These are phyloP conservation scores for Euzophera pinguis DNA, from an alignment of 2,888 invertebrate species.

Conservation along the genomic window DNA sequence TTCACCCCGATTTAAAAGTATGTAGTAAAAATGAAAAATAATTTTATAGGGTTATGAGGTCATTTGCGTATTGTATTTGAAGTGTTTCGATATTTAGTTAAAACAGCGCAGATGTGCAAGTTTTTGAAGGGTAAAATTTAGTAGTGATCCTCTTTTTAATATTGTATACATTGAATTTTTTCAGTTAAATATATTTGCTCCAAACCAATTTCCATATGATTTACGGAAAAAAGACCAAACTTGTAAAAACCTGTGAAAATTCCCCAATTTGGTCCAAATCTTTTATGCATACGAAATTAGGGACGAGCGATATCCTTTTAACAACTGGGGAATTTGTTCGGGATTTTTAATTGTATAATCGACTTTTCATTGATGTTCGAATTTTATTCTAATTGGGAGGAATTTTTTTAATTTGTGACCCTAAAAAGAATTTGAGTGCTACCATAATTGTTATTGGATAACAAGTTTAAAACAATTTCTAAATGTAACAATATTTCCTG, in stretches of 20 bases:
- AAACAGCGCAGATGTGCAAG: slow-evolving; percentile 3
- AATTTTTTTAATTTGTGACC: neutral
- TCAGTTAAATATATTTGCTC: neutral
- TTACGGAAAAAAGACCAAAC: slow-evolving; percentile 7
- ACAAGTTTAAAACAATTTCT: too few species aligned
- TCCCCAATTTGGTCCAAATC: slow-evolving; percentile 28
- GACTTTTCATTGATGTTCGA: slow-evolving; percentile 41
- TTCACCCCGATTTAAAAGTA: neutral
- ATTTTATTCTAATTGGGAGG: slow-evolving; percentile 13
- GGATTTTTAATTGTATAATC: slow-evolving; percentile 51
- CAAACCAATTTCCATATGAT: neutral
- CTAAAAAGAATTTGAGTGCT: neutral
- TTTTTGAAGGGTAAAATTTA: neutral
- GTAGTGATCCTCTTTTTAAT: neutral
- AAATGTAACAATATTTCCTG: too few species aligned
- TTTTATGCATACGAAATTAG: slow-evolving; percentile 58
- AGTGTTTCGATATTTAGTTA: neutral
- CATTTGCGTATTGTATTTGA: neutral
- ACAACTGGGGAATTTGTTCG: slow-evolving; percentile 31
- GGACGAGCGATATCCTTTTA: slow-evolving; percentile 45
- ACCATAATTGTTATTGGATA: too few species aligned
- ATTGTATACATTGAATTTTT: too few species aligned
- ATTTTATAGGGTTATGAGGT: neutral
- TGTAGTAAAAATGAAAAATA: neutral
- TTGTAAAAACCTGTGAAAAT: slow-evolving; percentile 26